Conservation (phyloP, 2,113 vertebrate genomes). For the Eidolon helvum region DNA sequence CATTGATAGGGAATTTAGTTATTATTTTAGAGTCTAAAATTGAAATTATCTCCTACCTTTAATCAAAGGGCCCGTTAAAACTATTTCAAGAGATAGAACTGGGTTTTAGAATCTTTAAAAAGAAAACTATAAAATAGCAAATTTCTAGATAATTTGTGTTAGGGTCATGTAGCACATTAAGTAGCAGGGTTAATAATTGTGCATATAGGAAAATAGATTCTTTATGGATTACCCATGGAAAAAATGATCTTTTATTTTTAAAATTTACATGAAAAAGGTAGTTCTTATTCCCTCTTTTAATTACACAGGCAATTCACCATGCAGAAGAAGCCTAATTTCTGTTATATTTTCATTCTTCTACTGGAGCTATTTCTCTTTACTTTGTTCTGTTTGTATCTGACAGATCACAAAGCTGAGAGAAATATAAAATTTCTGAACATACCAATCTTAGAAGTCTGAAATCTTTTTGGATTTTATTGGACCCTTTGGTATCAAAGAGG, state of each 20-base stretch:
- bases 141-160: not conserved
- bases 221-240: not conserved
- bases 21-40: not conserved
- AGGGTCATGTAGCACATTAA: not conserved
- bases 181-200: not conserved
- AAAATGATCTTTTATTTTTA: not conserved
- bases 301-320: not conserved
- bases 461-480: slow-evolving; percentile 29
- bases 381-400: slow-evolving; percentile 30
- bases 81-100: not conserved
- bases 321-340: not conserved
- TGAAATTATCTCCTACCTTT: not conserved
- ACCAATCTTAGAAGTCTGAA: not conserved
- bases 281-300: not conserved
- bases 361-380: not conserved
- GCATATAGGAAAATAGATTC: not conserved
- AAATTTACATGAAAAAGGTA: not conserved
- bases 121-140: not conserved
- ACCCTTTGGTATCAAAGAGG: not conserved
- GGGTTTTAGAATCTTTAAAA: not conserved
- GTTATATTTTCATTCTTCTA: not conserved
- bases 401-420: not conserved
- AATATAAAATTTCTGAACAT: not conserved
- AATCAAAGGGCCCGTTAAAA: not conserved
- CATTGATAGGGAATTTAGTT: not conserved